A percentile compares a stretch with the other conserved stretches of the same genome.
phyloP scores from a whole-genome alignment of 1,140 invertebrate genomes.

The Panagrolaimus sp. region DNA sequence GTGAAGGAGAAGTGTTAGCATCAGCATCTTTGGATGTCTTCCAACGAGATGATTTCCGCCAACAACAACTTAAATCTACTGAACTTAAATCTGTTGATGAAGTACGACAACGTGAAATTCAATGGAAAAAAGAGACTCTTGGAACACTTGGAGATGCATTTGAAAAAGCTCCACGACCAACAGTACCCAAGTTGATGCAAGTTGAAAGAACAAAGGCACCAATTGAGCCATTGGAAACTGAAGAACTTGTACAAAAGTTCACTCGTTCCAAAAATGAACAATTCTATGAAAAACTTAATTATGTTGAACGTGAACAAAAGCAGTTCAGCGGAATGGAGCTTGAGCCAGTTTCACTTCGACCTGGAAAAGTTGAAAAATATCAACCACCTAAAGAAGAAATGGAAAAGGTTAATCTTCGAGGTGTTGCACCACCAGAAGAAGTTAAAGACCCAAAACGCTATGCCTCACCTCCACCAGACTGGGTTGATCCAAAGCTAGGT shows the following conservation, averaged over 20 bases:
- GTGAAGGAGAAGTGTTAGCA: conserved; percentile 51
- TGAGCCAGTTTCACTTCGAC: conserved; percentile 48
- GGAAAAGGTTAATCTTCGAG: conserved; percentile 37
- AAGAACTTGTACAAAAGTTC: conserved; percentile 55
- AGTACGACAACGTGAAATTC: conserved; percentile 31
- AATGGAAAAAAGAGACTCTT: conserved; percentile 49
- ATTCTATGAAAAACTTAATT: conserved; percentile 54
- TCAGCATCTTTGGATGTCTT: conserved; percentile 53
- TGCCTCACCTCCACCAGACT: conserved; percentile 28
- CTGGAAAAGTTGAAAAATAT: conserved; percentile 50
- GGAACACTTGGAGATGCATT: conserved; percentile 46
- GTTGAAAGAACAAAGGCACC: conserved; percentile 48
- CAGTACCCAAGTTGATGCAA: conserved; percentile 48
- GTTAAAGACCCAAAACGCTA: conserved; percentile 20
- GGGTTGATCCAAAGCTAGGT: conserved; percentile 40
- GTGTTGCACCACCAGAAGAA: conserved; percentile 20
- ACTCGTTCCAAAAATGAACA: conserved; percentile 49
- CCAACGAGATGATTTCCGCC: conserved; percentile 54
- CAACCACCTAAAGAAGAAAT: conserved; percentile 44
- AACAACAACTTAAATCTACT: conserved; percentile 46
- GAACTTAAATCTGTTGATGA: conserved; percentile 49
- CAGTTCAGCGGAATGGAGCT: conserved; percentile 51
- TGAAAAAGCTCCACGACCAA: conserved; percentile 53
- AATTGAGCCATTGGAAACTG: conserved; percentile 53
- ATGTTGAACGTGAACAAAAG: conserved; percentile 44